These are phyloP conservation scores for Falco punctatus DNA, from an alignment of 2,113 vertebrate genomes.

Conservation along the genomic window DNA sequence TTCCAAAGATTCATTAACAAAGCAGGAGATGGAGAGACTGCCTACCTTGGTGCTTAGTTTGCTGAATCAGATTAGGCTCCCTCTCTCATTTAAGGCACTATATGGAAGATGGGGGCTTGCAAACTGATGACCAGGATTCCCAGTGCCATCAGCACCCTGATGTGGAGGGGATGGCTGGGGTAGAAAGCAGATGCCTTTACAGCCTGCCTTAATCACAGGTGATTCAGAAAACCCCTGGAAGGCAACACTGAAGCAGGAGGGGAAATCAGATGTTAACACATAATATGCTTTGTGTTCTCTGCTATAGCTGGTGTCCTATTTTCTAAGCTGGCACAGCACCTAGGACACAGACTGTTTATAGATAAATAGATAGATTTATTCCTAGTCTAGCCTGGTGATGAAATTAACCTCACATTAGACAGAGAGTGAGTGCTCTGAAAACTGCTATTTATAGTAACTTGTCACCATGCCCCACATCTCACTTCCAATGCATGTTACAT, in stretches of 20 bases:
- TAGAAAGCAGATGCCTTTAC: background rate
- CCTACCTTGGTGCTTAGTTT: background rate
- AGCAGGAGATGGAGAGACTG: background rate
- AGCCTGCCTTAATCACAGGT: background rate
- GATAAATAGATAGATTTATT: background rate
- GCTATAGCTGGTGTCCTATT: background rate
- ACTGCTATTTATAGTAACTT: background rate
- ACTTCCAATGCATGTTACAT: background rate
- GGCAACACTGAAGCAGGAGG: background rate
- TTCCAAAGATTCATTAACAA: background rate
- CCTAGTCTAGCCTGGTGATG: background rate
- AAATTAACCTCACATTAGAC: background rate
- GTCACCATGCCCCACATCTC: background rate
- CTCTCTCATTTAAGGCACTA: background rate
- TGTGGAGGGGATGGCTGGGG: background rate
- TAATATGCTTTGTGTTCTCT: background rate
- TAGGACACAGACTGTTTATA: background rate
- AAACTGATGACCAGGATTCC: background rate
- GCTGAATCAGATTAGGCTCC: background rate
- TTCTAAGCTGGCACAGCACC: background rate
- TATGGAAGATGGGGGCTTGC: rapidly evolving
- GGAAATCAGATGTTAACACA: background rate
- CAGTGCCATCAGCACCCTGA: background rate
- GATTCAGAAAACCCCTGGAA: background rate
- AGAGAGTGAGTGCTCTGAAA: background rate